These are phyloP conservation scores for Ruditapes philippinarum DNA, from an alignment of 1,140 invertebrate species.

Conservation along the genomic window DNA sequence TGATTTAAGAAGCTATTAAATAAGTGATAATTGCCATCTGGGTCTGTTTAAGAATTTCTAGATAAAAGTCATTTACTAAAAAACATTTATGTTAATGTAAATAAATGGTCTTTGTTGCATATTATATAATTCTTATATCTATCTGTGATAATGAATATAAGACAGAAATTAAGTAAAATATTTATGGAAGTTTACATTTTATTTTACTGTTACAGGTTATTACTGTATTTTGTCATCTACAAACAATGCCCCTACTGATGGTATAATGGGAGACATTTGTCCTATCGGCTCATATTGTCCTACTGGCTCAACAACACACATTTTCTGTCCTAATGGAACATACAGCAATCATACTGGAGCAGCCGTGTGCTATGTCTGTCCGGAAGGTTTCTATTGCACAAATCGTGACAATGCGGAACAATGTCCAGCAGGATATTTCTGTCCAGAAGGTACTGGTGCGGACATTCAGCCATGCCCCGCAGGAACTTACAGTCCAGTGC, in stretches of 20 bases:
- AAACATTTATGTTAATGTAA: too few species aligned
- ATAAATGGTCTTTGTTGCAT: too few species aligned
- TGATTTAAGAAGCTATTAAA: too few species aligned
- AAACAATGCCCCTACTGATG: constrained; percentile 79
- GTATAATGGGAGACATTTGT: constrained; percentile 83
- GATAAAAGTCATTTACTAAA: too few species aligned
- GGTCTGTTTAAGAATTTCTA: too few species aligned
- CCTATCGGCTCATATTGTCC: constrained; percentile 83
- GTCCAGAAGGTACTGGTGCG: constrained; percentile 82
- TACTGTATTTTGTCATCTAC: constrained; percentile 80
- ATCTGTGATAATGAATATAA: too few species aligned
- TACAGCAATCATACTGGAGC: constrained; percentile 84
- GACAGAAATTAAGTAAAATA: too few species aligned
- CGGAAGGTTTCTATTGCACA: constrained; percentile 83
- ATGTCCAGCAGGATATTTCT: constrained; percentile 83
- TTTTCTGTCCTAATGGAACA: constrained; percentile 84
- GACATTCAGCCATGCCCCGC: constrained; percentile 83
- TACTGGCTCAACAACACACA: constrained; percentile 76
- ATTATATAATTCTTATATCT: too few species aligned
- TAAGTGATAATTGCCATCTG: too few species aligned
- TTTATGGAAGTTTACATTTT: too few species aligned
- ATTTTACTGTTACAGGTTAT: constrained; percentile 76
- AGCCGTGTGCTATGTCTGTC: constrained; percentile 81
- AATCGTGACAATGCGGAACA: constrained; percentile 81
- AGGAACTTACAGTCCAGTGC: constrained; percentile 83